A percentile compares a stretch with the other conserved stretches of the same genome.
Conservation (phyloP, 2,888 invertebrate genomes). For the Sinotaia quadrata region DNA sequence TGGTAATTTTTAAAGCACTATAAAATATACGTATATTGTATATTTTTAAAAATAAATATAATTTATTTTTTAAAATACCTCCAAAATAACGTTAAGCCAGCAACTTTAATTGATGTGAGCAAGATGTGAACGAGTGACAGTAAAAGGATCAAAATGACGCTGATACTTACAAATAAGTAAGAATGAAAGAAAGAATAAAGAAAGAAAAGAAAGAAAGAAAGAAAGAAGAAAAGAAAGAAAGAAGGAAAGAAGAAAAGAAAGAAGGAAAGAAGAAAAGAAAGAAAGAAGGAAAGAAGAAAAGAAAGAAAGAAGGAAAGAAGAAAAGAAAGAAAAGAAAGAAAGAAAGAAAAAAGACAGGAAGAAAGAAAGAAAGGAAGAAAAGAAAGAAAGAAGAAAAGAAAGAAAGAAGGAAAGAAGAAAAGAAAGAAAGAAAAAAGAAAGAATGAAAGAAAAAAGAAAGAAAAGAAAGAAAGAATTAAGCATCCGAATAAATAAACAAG, state of each 20-base stretch:
- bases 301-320: neutral
- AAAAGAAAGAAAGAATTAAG: neutral
- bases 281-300: neutral
- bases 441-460: neutral
- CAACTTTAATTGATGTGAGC: too few relatives aligned
- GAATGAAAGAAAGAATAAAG: neutral
- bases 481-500: neutral
- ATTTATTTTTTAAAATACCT: too few relatives aligned
- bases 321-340: neutral
- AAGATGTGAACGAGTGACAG: too few relatives aligned
- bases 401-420: too few relatives aligned
- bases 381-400: neutral
- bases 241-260: neutral
- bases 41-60: too few relatives aligned
- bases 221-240: neutral
- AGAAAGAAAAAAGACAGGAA: neutral
- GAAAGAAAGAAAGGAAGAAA: neutral
- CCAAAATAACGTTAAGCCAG: too few relatives aligned
- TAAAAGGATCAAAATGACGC: too few relatives aligned
- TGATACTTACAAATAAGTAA: too few relatives aligned
- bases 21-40: too few relatives aligned
- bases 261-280: neutral
- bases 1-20: too few relatives aligned
- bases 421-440: neutral
- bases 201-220: neutral